Conservation (phyloP, 2,113 vertebrate species). For the Oncorhynchus kisutch region DNA sequence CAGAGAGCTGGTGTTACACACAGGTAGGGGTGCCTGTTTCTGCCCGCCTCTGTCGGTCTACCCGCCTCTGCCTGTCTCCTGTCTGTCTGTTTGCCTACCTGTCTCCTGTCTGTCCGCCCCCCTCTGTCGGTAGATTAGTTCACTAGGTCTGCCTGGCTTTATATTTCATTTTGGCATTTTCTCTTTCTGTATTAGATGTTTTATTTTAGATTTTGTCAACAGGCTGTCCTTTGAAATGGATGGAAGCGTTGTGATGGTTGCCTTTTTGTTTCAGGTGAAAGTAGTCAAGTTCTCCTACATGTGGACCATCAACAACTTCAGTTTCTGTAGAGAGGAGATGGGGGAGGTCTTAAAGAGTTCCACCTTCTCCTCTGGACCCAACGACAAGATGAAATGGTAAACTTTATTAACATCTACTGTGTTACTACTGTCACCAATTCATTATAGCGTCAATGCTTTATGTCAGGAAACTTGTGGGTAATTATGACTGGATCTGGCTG, state of each 20-base stretch:
- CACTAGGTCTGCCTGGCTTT: background rate
- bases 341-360: slow-evolving; percentile 93
- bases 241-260: background rate
- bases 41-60: no score
- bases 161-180: no score
- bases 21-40: slow-evolving; percentile 76
- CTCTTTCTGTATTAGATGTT: no score
- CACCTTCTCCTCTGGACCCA: slow-evolving; percentile 89
- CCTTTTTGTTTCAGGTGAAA: slow-evolving; percentile 57
- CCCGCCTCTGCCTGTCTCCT: background rate
- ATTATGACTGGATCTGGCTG: slow-evolving; percentile 9
- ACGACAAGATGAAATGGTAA: slow-evolving; percentile 91
- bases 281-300: slow-evolving; percentile 56
- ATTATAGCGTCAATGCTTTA: background rate
- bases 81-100: no score
- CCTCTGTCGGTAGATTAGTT: background rate
- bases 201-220: no score
- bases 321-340: slow-evolving; percentile 91
- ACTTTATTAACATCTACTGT: slow-evolving; percentile 17
- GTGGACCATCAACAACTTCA: slow-evolving; percentile 94
- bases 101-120: no score
- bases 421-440: background rate
- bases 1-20: slow-evolving; percentile 99
- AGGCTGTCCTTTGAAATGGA: no score
- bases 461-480: background rate